These are phyloP conservation scores for Ondatra zibethicus DNA, from an alignment of 2,113 vertebrate genomes.

Conservation along the genomic window DNA sequence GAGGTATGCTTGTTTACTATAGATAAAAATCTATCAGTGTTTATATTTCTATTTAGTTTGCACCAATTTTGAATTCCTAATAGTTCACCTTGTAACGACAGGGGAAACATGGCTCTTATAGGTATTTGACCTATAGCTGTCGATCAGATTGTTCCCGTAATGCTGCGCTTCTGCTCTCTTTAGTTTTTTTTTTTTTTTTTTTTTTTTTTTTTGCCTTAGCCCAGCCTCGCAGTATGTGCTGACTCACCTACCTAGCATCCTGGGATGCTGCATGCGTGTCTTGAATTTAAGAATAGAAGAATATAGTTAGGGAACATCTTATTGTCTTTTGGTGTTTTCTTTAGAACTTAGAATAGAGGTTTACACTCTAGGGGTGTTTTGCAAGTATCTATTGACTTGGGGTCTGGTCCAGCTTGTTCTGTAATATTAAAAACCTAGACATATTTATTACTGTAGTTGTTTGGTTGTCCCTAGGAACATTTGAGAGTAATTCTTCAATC, in stretches of 20 bases:
- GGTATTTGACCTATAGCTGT: neutral
- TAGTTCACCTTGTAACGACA: neutral
- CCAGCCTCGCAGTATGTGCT: neutral
- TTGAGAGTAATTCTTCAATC: slow-evolving; percentile 75
- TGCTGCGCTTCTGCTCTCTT: neutral
- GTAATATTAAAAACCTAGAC: slow-evolving; percentile 67
- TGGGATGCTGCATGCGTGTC: neutral
- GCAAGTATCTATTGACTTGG: slow-evolving; percentile 59
- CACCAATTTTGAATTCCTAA: neutral
- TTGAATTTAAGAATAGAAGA: slow-evolving; percentile 61
- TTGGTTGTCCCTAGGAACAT: slow-evolving; percentile 65
- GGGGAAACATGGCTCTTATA: neutral
- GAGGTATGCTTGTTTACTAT: neutral
- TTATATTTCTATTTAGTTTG: slow-evolving; percentile 41
- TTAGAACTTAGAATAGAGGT: slow-evolving; percentile 48
- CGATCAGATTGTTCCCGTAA: neutral
- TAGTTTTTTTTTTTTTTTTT: neutral
- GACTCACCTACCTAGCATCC: slow-evolving; percentile 36
- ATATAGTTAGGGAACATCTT: slow-evolving; percentile 50
- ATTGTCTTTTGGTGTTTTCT: slow-evolving; percentile 59
- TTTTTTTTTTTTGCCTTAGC: slow-evolving; percentile 28
- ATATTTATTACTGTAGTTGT: slow-evolving; percentile 75
- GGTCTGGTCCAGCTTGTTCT: slow-evolving; percentile 64
- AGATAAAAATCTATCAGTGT: neutral
- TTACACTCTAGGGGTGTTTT: slow-evolving; percentile 62